Conservation (phyloP, 2,113 vertebrate species). For the Pithys albifrons region DNA sequence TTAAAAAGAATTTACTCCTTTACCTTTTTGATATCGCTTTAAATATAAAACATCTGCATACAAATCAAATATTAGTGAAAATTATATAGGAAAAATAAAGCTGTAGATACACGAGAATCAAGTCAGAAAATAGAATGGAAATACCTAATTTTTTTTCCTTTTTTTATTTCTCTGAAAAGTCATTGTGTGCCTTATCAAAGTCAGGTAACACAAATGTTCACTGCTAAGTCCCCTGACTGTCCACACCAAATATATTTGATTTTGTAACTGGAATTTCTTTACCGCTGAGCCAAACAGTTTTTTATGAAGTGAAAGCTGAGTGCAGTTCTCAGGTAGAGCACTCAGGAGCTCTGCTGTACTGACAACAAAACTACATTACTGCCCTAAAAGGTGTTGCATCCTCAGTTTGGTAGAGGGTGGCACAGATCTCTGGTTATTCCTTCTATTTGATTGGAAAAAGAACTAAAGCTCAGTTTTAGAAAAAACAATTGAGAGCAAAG, state of each 20-base stretch:
- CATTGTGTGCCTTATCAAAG: background rate
- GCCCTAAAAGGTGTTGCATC: background rate
- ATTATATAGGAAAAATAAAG: background rate
- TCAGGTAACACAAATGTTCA: background rate
- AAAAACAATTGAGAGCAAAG: background rate
- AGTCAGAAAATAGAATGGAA: background rate
- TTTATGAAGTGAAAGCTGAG: background rate
- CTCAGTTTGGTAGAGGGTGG: background rate
- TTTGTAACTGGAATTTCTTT: background rate
- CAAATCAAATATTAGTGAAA: background rate
- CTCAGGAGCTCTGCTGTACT: background rate
- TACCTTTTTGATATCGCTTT: background rate
- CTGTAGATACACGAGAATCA: background rate
- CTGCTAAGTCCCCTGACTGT: background rate
- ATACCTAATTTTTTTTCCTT: background rate
- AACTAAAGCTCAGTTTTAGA: background rate
- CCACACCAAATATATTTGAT: background rate
- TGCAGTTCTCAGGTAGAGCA: background rate
- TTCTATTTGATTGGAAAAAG: background rate
- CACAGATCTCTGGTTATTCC: background rate
- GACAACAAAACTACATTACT: background rate
- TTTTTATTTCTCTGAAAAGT: background rate
- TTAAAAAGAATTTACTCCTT: background rate
- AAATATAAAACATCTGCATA: background rate
- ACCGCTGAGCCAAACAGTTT: background rate